phyloP scores from a whole-genome alignment of 2,888 invertebrate genomes.

The Anticlea derivata region DNA sequence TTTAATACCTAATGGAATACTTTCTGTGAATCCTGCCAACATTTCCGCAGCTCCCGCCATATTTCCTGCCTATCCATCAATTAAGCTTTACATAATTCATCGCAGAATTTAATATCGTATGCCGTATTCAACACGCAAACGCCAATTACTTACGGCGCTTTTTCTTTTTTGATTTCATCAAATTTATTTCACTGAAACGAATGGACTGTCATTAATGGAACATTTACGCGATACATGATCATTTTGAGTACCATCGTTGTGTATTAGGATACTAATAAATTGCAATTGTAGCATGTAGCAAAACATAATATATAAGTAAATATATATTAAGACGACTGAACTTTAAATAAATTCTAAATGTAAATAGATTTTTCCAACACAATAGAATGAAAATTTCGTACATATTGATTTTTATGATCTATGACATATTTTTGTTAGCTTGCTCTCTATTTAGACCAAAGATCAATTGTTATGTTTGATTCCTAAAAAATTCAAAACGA shows the following conservation, averaged over 20 bases:
- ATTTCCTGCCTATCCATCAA: conserved; percentile 24
- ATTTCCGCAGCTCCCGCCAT: conserved; percentile 7
- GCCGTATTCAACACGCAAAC: conserved; percentile 48
- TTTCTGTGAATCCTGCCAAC: background rate
- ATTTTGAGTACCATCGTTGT: conserved; percentile 15
- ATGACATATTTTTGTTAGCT: too few species aligned
- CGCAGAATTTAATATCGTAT: conserved; percentile 45
- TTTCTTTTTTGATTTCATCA: conserved; percentile 66
- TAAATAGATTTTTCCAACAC: too few species aligned
- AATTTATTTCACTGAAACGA: conserved; percentile 71
- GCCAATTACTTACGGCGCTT: conserved; percentile 55
- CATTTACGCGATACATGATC: conserved; percentile 54
- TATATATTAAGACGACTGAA: too few species aligned
- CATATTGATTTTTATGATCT: too few species aligned
- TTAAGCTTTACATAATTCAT: conserved; percentile 32
- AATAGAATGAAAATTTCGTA: too few species aligned
- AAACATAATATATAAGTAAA: too few species aligned
- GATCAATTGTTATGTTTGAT: too few species aligned
- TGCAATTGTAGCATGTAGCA: too few species aligned
- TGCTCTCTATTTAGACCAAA: too few species aligned
- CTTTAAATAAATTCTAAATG: too few species aligned
- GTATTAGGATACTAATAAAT: background rate
- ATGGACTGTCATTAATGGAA: conserved; percentile 62
- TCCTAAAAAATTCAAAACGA: too few species aligned
- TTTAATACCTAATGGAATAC: too few species aligned